Conservation (phyloP, 2,888 invertebrate genomes). For the Aleiodes leptofemur region DNA sequence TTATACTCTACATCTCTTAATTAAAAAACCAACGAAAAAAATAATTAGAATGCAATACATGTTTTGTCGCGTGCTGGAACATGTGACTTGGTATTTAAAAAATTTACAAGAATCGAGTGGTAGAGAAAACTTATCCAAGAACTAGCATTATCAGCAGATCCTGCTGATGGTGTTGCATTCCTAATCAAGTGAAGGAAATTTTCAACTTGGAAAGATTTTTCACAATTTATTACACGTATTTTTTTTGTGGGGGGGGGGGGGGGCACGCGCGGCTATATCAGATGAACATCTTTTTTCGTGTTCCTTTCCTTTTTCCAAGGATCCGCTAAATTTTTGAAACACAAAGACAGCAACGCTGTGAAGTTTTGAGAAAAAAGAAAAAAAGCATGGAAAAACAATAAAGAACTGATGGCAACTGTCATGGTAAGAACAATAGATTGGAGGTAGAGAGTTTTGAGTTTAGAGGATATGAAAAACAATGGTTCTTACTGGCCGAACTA, state of each 20-base stretch:
- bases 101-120: background rate
- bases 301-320: conserved; percentile 3
- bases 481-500: conserved; percentile 45
- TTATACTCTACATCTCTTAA: conserved; percentile 68
- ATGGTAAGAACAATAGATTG: conserved; percentile 38
- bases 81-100: background rate
- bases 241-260: conserved; percentile 21
- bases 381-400: conserved; percentile 29
- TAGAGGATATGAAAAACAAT: conserved; percentile 47
- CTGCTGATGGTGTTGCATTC: conserved; percentile 17
- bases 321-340: conserved; percentile 49
- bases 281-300: conserved; percentile 3
- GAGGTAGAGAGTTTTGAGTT: conserved; percentile 32
- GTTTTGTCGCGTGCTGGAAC: conserved; percentile 27
- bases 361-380: conserved; percentile 16
- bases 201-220: conserved; percentile 25
- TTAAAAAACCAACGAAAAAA: background rate
- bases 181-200: background rate
- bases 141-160: conserved; percentile 14
- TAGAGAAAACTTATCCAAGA: conserved; percentile 9
- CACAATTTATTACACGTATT: conserved; percentile 57
- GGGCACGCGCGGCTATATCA: background rate
- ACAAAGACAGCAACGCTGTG: conserved; percentile 61
- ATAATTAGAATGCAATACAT: conserved; percentile 20
- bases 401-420: conserved; percentile 24